Conservation (phyloP, 2,797 vertebrate species). For the Tokudaia tokunoshimensis region DNA sequence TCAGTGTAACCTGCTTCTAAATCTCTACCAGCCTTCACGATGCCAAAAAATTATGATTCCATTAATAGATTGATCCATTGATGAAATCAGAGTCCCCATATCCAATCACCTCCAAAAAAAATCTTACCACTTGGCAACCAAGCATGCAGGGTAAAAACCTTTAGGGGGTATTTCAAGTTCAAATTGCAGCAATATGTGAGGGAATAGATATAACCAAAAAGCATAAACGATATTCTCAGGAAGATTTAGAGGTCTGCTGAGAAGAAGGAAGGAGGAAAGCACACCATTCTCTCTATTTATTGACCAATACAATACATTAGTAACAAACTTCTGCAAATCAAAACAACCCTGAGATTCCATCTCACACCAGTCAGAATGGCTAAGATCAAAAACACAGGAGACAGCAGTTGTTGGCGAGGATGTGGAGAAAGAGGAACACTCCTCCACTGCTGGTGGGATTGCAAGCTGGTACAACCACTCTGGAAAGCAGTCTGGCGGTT, state of each 20-base stretch:
- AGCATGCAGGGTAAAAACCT: background rate
- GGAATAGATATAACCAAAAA: constrained; percentile 21
- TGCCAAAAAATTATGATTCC: background rate
- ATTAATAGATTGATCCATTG: background rate
- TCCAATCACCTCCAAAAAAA: background rate
- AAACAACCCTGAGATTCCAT: too few relatives aligned
- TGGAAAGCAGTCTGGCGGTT: too few relatives aligned
- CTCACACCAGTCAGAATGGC: too few relatives aligned
- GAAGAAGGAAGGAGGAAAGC: constrained; percentile 60
- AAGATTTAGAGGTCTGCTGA: background rate
- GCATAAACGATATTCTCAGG: constrained; percentile 18
- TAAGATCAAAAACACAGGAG: too few relatives aligned
- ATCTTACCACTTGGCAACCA: background rate
- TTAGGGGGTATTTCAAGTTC: background rate
- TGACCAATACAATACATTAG: constrained; percentile 67
- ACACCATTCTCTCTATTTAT: background rate
- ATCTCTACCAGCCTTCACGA: background rate
- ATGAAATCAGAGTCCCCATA: background rate
- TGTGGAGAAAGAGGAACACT: too few relatives aligned
- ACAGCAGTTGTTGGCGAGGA: too few relatives aligned
- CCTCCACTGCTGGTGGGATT: too few relatives aligned
- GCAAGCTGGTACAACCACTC: too few relatives aligned
- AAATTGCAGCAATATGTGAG: background rate
- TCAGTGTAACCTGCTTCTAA: background rate
- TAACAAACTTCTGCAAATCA: constrained; percentile 65